Evolutionary conservation across 2,797 vertebrate species (phyloP).

Genomic region (Tokudaia tokunoshimensis): DNA sequence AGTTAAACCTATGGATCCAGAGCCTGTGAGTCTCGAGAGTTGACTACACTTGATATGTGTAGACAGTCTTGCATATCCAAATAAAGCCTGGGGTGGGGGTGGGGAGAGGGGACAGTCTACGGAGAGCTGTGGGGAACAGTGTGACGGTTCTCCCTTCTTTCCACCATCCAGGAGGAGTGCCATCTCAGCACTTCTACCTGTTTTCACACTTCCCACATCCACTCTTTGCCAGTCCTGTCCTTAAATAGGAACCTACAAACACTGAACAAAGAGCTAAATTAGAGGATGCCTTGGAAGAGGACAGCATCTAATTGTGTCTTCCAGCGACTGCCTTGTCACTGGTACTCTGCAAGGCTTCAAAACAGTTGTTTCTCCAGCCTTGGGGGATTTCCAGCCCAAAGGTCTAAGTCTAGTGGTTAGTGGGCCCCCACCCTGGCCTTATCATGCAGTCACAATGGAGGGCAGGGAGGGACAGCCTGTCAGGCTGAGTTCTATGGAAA

Average conservation of each 20-base stretch:
- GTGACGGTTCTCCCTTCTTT: neutral
- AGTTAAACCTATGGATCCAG: neutral
- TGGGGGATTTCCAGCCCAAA: conserved; percentile 43
- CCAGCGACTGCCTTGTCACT: neutral
- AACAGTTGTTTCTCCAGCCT: conserved; percentile 24
- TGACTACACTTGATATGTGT: neutral
- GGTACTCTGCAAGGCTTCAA: neutral
- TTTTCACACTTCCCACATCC: neutral
- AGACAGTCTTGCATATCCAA: neutral
- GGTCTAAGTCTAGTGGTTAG: conserved; percentile 41
- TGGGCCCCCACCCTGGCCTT: conserved; percentile 54
- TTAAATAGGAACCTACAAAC: neutral
- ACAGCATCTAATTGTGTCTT: neutral
- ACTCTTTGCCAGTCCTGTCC: neutral
- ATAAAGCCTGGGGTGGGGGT: neutral
- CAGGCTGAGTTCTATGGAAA: conserved; percentile 51
- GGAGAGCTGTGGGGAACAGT: neutral
- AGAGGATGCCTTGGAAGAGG: neutral
- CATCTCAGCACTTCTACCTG: neutral
- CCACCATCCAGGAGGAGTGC: neutral
- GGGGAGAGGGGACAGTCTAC: neutral
- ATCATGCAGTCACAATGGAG: conserved; percentile 50
- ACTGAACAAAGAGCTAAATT: neutral
- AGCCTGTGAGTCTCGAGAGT: neutral
- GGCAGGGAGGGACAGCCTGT: conserved; percentile 24